Evolutionary conservation across 92 coral and sea anemone species (phyloP).

Genomic region (Metridium senile): DNA sequence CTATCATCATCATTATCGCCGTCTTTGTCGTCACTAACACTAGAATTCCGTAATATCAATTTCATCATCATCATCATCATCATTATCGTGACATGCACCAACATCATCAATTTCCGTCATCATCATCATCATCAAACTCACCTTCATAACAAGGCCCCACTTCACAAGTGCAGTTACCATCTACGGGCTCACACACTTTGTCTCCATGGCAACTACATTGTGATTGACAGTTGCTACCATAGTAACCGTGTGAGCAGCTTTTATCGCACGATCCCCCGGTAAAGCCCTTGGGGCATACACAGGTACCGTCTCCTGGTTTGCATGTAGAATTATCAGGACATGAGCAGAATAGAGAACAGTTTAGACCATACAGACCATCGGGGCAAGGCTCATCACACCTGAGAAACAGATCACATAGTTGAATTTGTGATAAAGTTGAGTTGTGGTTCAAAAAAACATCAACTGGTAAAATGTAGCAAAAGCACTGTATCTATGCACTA

Average conservation of each 20-base stretch:
- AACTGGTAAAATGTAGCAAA: no score
- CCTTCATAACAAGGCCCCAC: background rate
- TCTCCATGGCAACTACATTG: conserved; percentile 20
- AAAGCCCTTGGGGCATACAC: conserved; percentile 52
- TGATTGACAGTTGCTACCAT: conserved; percentile 28
- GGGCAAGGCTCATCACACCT: conserved; percentile 63
- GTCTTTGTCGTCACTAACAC: no score
- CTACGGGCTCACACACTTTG: conserved; percentile 23
- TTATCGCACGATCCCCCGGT: conserved; percentile 69
- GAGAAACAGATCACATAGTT: background rate
- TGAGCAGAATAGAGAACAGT: conserved; percentile 43
- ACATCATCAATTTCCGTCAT: background rate
- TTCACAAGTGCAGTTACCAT: conserved; percentile 67
- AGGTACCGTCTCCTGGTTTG: conserved; percentile 7
- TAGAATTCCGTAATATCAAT: no score
- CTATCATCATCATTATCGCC: no score
- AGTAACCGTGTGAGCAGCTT: conserved; percentile 72
- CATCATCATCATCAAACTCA: conserved; percentile 2
- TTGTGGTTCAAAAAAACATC: no score
- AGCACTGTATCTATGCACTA: no score
- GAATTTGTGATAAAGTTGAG: background rate
- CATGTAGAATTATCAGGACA: conserved; percentile 30
- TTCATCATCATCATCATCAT: no score
- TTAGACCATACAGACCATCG: conserved; percentile 48
- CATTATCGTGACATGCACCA: no score